Conservation (phyloP, 2,888 invertebrate genomes). For the Drosophila pseudotalamancana region DNA sequence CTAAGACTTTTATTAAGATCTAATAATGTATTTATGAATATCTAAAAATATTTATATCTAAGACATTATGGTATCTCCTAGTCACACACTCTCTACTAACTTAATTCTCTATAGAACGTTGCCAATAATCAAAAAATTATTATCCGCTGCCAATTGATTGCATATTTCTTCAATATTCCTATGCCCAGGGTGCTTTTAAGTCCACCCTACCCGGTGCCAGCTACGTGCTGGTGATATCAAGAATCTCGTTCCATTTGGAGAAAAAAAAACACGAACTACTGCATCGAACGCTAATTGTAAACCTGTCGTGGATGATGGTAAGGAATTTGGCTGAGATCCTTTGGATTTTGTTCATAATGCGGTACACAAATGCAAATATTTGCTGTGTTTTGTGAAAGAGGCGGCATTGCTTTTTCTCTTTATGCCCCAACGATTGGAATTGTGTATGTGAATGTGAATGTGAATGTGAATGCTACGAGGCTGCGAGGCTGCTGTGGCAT, state of each 20-base stretch:
- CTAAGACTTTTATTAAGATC: too few relatives aligned
- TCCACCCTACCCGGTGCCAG: not conserved
- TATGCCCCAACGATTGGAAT: constrained; percentile 52
- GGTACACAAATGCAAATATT: constrained; percentile 69
- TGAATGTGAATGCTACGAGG: constrained; percentile 5
- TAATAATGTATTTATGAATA: too few relatives aligned
- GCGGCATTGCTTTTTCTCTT: constrained; percentile 11
- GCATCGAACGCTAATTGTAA: constrained; percentile 37
- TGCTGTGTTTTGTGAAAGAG: constrained; percentile 33
- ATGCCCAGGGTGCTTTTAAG: not conserved
- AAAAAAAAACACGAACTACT: too few relatives aligned
- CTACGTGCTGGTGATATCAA: not conserved
- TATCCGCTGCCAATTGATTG: too few relatives aligned
- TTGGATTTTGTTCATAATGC: constrained; percentile 37
- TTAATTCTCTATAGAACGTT: too few relatives aligned
- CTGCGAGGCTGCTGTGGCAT: constrained; percentile 25
- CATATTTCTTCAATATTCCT: too few relatives aligned
- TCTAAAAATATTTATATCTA: too few relatives aligned
- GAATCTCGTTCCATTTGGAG: not conserved
- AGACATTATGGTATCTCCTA: too few relatives aligned
- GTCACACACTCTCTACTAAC: too few relatives aligned
- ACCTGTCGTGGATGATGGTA: constrained; percentile 1
- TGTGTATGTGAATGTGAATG: too few relatives aligned
- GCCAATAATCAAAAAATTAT: too few relatives aligned
- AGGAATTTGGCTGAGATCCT: constrained; percentile 28